Percentiles rank a stretch among this genome's conserved stretches.
phyloP scores from a whole-genome alignment of 2,113 vertebrate species.

The Lepus timidus region DNA sequence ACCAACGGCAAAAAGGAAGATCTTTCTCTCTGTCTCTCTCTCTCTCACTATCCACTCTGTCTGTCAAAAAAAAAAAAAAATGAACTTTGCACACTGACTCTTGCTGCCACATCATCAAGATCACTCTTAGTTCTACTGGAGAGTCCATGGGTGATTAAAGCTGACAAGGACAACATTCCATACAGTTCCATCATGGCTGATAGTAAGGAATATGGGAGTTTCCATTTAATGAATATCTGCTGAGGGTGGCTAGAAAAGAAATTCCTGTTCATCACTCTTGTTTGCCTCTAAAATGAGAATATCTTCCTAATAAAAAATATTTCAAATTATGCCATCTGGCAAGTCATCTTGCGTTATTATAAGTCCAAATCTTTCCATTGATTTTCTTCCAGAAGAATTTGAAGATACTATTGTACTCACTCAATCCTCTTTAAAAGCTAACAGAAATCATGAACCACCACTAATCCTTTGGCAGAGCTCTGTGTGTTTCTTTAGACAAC shows the following conservation, averaged over 20 bases:
- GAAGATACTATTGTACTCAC: neutral
- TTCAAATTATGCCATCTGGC: neutral
- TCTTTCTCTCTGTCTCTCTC: no score
- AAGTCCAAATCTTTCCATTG: neutral
- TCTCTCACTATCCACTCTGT: no score
- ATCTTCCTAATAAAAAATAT: neutral
- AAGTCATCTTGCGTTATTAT: neutral
- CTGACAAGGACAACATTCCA: neutral
- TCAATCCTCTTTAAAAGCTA: neutral
- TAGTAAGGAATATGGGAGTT: neutral
- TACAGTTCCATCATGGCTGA: neutral
- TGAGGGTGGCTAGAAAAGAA: neutral
- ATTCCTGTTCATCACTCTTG: neutral
- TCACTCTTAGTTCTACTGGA: rapidly evolving
- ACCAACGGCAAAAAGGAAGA: no score
- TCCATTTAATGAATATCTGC: neutral
- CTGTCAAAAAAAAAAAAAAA: neutral
- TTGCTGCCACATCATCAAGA: neutral
- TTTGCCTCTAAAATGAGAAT: neutral
- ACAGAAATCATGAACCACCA: neutral
- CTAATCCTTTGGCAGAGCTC: neutral
- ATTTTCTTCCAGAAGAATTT: neutral
- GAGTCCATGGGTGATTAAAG: neutral
- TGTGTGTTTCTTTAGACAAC: conserved; percentile 47
- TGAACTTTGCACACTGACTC: neutral